A percentile compares a stretch with the other conserved stretches of the same genome.
These are phyloP conservation scores for Chelonoidis abingdonii DNA, from an alignment of 2,113 vertebrate species.

Conservation along the genomic window DNA sequence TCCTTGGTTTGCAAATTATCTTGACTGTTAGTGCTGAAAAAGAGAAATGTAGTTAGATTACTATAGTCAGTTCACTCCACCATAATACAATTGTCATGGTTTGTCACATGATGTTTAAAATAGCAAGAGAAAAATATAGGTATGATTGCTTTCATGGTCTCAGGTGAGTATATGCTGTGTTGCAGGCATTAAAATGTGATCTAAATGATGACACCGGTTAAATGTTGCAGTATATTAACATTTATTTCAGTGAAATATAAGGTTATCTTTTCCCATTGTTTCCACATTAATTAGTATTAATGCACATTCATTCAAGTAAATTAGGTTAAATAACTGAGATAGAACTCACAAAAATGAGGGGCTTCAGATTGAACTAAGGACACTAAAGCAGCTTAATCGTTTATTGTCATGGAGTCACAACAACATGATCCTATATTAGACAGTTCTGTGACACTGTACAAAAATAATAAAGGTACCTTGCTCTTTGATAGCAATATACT, in stretches of 20 bases:
- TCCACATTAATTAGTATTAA: background rate
- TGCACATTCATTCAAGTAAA: background rate
- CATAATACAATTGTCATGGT: background rate
- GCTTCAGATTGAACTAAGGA: background rate
- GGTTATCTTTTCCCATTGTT: background rate
- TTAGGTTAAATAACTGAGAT: background rate
- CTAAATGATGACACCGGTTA: background rate
- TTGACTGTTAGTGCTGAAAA: background rate
- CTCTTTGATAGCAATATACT: background rate
- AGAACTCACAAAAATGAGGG: background rate
- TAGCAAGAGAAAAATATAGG: background rate
- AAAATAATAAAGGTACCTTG: background rate
- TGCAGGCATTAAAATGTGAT: background rate
- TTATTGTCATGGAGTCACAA: background rate
- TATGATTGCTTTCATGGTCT: background rate
- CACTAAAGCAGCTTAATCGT: too few species aligned
- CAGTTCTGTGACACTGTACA: background rate
- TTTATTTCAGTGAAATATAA: background rate
- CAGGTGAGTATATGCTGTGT: background rate
- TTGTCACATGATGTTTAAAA: background rate
- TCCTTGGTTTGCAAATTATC: background rate
- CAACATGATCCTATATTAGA: background rate
- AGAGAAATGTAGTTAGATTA: background rate
- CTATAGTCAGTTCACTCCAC: background rate
- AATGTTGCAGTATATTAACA: background rate